Base-by-base conservation (phyloP, 2,797 vertebrate genomes). In the Malacoraja senta region DNA sequence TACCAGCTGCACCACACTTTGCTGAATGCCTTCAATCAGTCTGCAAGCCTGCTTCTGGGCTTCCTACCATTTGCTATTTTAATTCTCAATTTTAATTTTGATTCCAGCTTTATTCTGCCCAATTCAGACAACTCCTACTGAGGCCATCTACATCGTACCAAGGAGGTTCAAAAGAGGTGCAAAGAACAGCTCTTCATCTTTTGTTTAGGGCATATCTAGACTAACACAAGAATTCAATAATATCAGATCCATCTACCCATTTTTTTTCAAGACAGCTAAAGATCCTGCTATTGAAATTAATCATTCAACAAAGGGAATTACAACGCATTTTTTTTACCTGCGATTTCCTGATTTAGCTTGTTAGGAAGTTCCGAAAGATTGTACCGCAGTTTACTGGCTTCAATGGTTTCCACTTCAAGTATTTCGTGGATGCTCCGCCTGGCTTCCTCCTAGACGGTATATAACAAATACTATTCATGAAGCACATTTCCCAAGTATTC, bases 361-460 rank as follows among this genome's bases (percentile, higher is more conserved):
- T 93, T 94, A 0, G 96, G 96, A 65, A 96, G 93, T 6, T 93
- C 95, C 91, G 94, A 91, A 17, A 96, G 61, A 32, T 94, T 95
- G 80, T 96, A 96, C 63, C 96, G 96, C 1, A 98, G 94, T 93
- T 95, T 97, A 94, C 97, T 97, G 80, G 95, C 97, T 94, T 98
- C 97, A 94, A 98, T 98, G 26, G 96, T 97, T 95, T 97, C 97
- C n/a, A 97, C 96, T 94, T 98, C 97, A 21, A 98, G 94, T 24
- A 94, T 95, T 83, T 98, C 97, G 10, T 95, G 95, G 3, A 94
- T 95, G 0, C 93, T n/a, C 29, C 95, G 97, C 94, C 96, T 94
- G 63, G 96, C 96, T 93, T 94, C 95, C 95, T 98, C 98, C 96
- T 97, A 93, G 71, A 44, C n/a, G 38, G 32, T 79, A 35, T n/a